Base-by-base conservation (phyloP, 2,888 invertebrate genomes). In the Ormyrus thymus region DNA sequence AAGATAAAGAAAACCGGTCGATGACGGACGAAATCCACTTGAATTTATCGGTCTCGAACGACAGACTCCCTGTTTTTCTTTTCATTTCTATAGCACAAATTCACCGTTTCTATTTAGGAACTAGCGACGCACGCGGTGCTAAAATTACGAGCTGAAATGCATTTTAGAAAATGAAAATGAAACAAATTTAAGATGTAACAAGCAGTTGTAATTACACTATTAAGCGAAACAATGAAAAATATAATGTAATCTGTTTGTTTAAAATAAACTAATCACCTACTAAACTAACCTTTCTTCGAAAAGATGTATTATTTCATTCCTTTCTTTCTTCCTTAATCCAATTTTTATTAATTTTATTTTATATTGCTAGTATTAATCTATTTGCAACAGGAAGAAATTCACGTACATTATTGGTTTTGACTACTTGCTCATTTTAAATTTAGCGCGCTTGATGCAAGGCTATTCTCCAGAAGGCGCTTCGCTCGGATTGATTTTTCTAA, bases 211-310 rank as follows among this genome's bases (percentile, higher is more conserved):
- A 81, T 78, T 75, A 78, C 64, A 76, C 70, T 75, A 74, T 64
- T 75, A 78, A 78, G 78, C 61, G 70, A 78, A 75, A 75, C 68
- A 75, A 74, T 76, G 61, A 65, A 69, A 75, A 73, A 78, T 75
- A 73, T 51, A 62, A 86, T 86, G 85, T 86, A 87, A 84, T 83
- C 86, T 86, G 84, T 87, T 87, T 85, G 84, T 87, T 87, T 86
- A 84, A 87, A 87, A 87, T 87, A 87, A 87, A 87, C 84, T 81
- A 75, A 78, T 81, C 81, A 86, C 83, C 84, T 84, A 84, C 82
- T 84, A 83, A 85, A 84, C 6, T 59, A 66, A 68, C 10, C 45
- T 65, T 64, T 61, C 51, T 61, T 64, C 48, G n/a, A 8, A 56
- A 55, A 46, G 9, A 11, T 29, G 29, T 11, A 10, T 15, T 29